Evolutionary conservation across 2,113 vertebrate genomes (phyloP), one percentile per base, ranked within the genome.

Genomic region (Eptesicus fuscus): DNA sequence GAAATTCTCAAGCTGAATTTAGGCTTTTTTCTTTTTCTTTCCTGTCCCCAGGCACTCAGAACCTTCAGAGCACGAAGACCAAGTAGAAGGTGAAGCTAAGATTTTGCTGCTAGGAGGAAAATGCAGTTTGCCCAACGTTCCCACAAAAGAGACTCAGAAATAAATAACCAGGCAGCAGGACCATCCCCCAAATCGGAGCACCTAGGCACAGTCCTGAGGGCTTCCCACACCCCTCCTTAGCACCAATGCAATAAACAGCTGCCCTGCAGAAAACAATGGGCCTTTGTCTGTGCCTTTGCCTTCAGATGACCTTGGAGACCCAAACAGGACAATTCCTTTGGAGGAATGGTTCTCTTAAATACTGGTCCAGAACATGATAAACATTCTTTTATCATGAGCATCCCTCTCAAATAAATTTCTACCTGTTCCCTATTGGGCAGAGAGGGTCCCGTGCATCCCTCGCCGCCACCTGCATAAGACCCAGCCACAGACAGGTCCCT

Each of bases 181-280:
- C 49, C 51, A 91, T 9, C 59, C 59, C 59, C 69, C 30, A 89
- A 51, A 59, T 91, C 74, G 22, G n/a, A 87, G 71, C 49, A 93
- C 80, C 87, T 49, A 83, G 83, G 35, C 76, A 63, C 35, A 83
- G 35, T 83, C 51, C 59, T 14, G 12, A 2, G 0, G 18, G 70
- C 32, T 91, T 70, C 84, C 80, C 88, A 71, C 16, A 77, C 42
- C 47, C 63, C 32, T 89, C 42, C 42, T 82, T 16, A 83, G 80
- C 76, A 74, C 73, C 76, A 90, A 40, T 74, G 74, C 53, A 93
- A 90, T 90, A 71, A 97, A 93, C 95, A 94, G 93, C 79, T 96
- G 94, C 80, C 87, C 40, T 32, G 40, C 73, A 93, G 91, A 84
- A 92, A 94, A 96, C 88, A 92, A 88, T 91, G 92, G 94, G 73